Base-by-base conservation (phyloP, 92 coral and sea anemone species). In the Phenganax stokvisi region DNA sequence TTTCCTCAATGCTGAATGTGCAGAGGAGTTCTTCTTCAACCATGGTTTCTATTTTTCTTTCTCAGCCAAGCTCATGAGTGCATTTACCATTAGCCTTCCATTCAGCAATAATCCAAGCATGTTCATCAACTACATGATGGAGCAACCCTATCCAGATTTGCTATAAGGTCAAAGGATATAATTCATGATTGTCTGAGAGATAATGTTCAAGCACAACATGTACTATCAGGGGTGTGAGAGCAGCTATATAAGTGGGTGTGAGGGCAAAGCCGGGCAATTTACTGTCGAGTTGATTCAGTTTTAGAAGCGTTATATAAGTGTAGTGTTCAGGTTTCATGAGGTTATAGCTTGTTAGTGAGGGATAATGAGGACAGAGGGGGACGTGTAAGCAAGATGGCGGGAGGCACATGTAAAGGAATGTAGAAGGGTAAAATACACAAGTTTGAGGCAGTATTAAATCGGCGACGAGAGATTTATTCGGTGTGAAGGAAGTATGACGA, bases 51-150 rank as follows among this genome's bases (percentile, higher is more conserved):
- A 4, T 27, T 51, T 71, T 6, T 79, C 83, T 79, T 74, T 59
- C 52, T 62, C 83, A 79, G 3, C 61, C 25, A 79, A 72, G 59
- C 55, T 75, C 83, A 29, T 79, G 74, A 1, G 54, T n/a, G 11
- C 73, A 68, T 68, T 68, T 68, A 3, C 73, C 73, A 6, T 51
- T 6, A 37, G 53, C 47, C 4, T 68, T 28, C 2, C 73, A 3
- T 30, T 68, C 73, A 68, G 31, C 56, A n/a, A 79, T 10, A 8
- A 62, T n/a, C 82, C 83, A 79, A 56, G 61, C 83, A 79, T 79
- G 83, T 13, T 79, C 83, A 62, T 79, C 53, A 3, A 79, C 83
- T 8, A 79, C 73, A 63, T 61, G 82, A 28, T 61, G 83, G 12
- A 79, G 74, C 54, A 79, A 60, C 31, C 59, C 58, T 63, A 59